Percentiles rank a stretch among this genome's conserved stretches.
These are phyloP conservation scores for Psophia crepitans DNA, from an alignment of 2,113 vertebrate species.

Conservation along the genomic window DNA sequence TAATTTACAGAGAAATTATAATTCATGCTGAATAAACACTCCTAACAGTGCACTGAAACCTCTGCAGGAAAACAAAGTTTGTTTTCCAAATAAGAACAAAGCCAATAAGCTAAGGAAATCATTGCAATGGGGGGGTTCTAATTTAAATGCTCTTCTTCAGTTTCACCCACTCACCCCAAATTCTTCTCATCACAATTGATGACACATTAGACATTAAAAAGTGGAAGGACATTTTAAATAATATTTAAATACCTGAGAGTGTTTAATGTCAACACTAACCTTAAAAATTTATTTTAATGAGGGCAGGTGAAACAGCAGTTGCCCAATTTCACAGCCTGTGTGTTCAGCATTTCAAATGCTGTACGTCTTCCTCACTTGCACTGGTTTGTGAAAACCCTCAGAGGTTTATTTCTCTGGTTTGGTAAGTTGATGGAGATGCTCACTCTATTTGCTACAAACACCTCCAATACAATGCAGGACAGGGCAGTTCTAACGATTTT, in stretches of 20 bases:
- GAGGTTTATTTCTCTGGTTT: not conserved
- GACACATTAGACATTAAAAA: not conserved
- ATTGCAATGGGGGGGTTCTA: not conserved
- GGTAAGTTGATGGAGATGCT: not conserved
- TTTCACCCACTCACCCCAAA: not conserved
- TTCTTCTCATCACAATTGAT: not conserved
- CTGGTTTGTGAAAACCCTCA: not conserved
- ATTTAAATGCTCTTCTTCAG: not conserved
- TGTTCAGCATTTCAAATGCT: not conserved
- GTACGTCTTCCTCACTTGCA: not conserved
- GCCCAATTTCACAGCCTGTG: not conserved
- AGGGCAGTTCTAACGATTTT: not conserved
- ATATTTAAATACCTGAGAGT: not conserved
- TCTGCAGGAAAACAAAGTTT: not conserved
- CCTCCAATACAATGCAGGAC: fast-evolving
- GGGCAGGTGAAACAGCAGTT: not conserved
- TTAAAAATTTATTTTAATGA: not conserved
- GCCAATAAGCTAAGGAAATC: not conserved
- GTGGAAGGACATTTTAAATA: not conserved
- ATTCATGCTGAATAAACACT: not conserved
- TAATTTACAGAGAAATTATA: not conserved
- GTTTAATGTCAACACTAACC: not conserved
- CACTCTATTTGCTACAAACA: not conserved
- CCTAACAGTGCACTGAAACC: not conserved
- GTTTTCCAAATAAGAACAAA: not conserved